Evolutionary conservation across 2,797 vertebrate genomes (phyloP).

Genomic region (Todus mexicanus): DNA sequence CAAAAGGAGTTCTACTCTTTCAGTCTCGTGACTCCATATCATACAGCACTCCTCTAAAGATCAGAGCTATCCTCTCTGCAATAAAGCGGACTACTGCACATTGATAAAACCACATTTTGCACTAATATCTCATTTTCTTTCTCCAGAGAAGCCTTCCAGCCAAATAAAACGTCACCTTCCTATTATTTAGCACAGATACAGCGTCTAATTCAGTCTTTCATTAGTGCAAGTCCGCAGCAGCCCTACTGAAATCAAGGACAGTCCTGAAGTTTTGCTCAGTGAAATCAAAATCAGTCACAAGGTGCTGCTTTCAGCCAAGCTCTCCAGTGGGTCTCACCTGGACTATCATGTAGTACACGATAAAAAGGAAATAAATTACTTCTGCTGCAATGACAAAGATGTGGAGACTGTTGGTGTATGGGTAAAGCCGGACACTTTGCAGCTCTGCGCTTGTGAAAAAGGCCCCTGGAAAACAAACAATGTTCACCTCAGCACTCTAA

Average conservation of each 20-base stretch:
- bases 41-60: neutral
- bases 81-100: neutral
- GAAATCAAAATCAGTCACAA: neutral
- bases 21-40: neutral
- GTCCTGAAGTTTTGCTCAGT: neutral
- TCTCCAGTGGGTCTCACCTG: conserved; percentile 80
- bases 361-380: conserved; percentile 88
- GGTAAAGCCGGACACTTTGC: conserved; percentile 88
- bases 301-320: neutral
- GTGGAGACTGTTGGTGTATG: conserved; percentile 85
- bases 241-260: neutral
- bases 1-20: neutral
- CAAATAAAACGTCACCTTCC: neutral
- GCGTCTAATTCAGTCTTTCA: neutral
- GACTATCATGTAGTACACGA: conserved; percentile 90
- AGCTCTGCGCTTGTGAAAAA: conserved; percentile 84
- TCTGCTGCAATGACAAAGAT: conserved; percentile 91
- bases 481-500: neutral
- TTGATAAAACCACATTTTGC: neutral
- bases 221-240: neutral
- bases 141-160: neutral
- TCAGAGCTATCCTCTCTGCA: neutral
- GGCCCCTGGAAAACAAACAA: conserved; percentile 75
- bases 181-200: neutral
- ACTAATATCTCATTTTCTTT: neutral